Percentiles rank a stretch among this genome's conserved stretches.
phyloP scores from a whole-genome alignment of 2,888 invertebrate genomes.

The Lasioglossum leucozonium region DNA sequence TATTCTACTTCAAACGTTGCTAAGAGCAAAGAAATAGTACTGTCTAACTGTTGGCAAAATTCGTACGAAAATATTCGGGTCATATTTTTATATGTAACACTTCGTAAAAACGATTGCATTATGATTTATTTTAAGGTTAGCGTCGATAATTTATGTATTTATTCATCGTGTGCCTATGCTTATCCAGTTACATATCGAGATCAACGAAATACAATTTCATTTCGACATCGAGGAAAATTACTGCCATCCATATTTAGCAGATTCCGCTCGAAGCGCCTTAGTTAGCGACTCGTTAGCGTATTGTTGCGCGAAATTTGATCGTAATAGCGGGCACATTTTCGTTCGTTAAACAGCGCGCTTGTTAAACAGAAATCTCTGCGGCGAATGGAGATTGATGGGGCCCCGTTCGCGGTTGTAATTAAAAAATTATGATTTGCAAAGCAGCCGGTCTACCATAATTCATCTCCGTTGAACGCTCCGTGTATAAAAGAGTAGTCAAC shows the following conservation, averaged over 20 bases:
- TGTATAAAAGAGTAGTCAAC: constrained; percentile 17
- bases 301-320: background rate
- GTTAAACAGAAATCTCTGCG: background rate
- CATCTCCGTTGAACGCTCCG: background rate
- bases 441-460: background rate
- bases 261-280: background rate
- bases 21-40: background rate
- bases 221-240: background rate
- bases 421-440: constrained; percentile 9
- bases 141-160: background rate
- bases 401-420: background rate
- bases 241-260: background rate
- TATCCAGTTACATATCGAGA: background rate
- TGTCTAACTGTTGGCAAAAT: no score
- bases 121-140: background rate
- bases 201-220: background rate
- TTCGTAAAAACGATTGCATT: no score
- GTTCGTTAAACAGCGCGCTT: background rate
- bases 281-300: background rate
- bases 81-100: no score
- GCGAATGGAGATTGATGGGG: background rate
- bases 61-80: no score
- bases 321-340: background rate
- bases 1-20: background rate
- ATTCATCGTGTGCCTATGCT: background rate